Conservation (phyloP, 1,140 invertebrate genomes). For the Stenopsyche tienmushanensis region DNA sequence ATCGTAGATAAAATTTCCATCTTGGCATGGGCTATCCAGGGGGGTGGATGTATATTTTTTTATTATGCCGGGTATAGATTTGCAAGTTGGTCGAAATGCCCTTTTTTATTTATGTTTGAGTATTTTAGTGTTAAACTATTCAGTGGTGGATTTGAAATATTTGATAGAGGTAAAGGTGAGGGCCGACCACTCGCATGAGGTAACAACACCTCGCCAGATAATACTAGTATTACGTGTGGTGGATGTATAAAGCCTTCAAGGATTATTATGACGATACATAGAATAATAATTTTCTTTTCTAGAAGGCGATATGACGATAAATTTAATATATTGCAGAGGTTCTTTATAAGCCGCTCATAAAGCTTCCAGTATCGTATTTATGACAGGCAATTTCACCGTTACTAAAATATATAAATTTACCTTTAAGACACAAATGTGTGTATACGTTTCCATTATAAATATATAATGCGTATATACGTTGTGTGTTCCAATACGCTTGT, state of each 20-base stretch:
- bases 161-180: neutral
- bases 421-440: neutral
- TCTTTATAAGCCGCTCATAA: slow-evolving; percentile 28
- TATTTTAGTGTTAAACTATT: neutral
- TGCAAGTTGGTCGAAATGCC: neutral
- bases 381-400: slow-evolving; percentile 30
- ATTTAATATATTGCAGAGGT: slow-evolving; percentile 34
- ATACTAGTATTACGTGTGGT: slow-evolving; percentile 29
- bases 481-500: too few species aligned
- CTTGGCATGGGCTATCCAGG: too few species aligned
- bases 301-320: slow-evolving; percentile 31
- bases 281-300: slow-evolving; percentile 32
- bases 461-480: too few species aligned
- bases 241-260: slow-evolving; percentile 27
- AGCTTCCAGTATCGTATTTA: slow-evolving; percentile 32
- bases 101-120: neutral
- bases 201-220: slow-evolving; percentile 11
- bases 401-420: slow-evolving; percentile 25
- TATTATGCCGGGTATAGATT: too few species aligned
- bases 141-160: neutral
- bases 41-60: too few species aligned
- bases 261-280: slow-evolving; percentile 36
- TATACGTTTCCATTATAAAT: neutral
- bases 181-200: neutral
- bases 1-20: too few species aligned